A percentile compares a stretch with the other conserved stretches of the same genome.
Conservation (phyloP, 2,888 invertebrate genomes). For the Idaea biselata region DNA sequence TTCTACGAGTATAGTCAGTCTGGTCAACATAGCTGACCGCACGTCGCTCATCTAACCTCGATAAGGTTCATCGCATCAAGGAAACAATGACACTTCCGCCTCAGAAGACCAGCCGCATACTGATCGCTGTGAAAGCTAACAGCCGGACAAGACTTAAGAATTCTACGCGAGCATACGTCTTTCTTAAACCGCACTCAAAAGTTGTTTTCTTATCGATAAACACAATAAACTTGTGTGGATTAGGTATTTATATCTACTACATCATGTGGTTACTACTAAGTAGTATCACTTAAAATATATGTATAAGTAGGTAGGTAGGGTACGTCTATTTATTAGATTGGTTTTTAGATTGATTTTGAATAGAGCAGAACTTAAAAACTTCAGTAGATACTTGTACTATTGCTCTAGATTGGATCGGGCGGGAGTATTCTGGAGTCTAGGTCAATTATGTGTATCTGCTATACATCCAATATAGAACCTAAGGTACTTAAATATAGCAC, state of each 20-base stretch:
- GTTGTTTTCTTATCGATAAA: not conserved
- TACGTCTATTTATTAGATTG: no score
- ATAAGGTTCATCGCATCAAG: slow-evolving; percentile 70
- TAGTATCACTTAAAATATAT: no score
- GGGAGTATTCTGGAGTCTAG: no score
- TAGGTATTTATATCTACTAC: not conserved
- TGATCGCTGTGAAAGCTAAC: slow-evolving; percentile 36
- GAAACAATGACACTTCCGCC: slow-evolving; percentile 66
- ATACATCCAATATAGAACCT: no score
- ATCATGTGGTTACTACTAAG: not conserved
- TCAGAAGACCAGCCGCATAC: slow-evolving; percentile 59
- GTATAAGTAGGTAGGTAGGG: no score
- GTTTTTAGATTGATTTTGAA: no score
- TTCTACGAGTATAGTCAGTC: no score
- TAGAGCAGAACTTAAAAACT: no score
- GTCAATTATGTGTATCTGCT: no score
- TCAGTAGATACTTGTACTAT: no score
- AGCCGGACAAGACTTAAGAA: not conserved
- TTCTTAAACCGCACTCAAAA: not conserved
- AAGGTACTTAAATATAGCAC: no score
- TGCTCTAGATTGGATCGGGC: no score
- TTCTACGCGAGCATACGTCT: not conserved
- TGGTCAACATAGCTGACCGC: not conserved
- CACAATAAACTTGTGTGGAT: not conserved
- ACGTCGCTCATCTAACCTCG: slow-evolving; percentile 39